Evolutionary conservation across 2,113 vertebrate species (phyloP), one percentile per base, ranked within the genome.

Genomic region (Colistium nudipinnis): DNA sequence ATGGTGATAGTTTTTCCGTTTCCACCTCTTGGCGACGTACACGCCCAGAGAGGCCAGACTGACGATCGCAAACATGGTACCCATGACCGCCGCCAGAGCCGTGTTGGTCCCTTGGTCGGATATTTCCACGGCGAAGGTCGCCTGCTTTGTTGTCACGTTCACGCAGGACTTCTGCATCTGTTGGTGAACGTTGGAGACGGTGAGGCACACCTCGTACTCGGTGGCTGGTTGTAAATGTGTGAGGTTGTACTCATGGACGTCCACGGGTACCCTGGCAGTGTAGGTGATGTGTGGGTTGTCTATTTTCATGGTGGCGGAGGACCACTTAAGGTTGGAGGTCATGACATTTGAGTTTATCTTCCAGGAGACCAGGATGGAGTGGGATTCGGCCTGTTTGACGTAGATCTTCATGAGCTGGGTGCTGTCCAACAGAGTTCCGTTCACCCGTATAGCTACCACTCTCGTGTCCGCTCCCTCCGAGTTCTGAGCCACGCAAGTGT

Each of bases 231-330:
- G 98, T 24, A 99, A 89, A 72, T 98, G 96, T 0, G 98, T 99
- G 27, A 99, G 92, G 82, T 99, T 99, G 78, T 99, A 99, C 54
- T 99, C 97, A 0, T 99, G 98, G 1, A 99, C 97, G 0, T 99
- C 97, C 2, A 98, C 96, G 0, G 98, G 98, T 17, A 99, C 98
- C 64, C 95, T 92, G 60, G 97, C 97, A 0, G 97, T 98, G 76
- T 99, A 99, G 0, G 97, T 99, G 30, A 99, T 97, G 74, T 98
- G 96, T 2, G 98, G 97, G 80, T 98, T 99, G 88, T 99, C 97
- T 2, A 99, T 97, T 90, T 97, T 97, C 96, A 99, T 95, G 0
- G 97, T 99, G 85, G 98, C 98, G 0, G 97, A 98, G 0, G 98
- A 98, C 98, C 98, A 99, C 66, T 97, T 98, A 1, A 99, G 82